Conservation (phyloP, 2,113 vertebrate species). For the Grus americana region DNA sequence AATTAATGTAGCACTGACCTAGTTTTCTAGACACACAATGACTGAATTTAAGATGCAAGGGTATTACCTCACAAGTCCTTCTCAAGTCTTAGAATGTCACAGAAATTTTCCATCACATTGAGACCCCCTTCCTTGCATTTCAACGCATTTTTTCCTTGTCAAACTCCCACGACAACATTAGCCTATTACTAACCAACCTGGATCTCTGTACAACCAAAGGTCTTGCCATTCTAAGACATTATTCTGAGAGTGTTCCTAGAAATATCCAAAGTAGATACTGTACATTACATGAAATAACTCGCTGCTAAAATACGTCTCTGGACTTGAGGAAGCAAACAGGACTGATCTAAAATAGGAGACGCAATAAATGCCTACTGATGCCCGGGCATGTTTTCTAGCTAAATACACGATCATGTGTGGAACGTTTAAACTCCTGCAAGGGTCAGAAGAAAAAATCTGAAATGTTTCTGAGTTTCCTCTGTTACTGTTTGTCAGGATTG, state of each 20-base stretch:
- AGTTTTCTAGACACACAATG: background rate
- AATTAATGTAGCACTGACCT: background rate
- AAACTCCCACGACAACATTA: accelerated
- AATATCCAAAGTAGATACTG: background rate
- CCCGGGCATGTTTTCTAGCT: background rate
- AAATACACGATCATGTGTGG: accelerated
- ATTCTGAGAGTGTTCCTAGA: background rate
- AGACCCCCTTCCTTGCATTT: background rate
- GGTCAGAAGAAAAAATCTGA: background rate
- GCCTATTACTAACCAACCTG: background rate
- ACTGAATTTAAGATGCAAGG: slow-evolving; percentile 2
- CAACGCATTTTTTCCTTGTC: background rate
- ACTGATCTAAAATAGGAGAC: background rate
- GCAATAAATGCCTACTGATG: background rate
- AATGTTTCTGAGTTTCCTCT: background rate
- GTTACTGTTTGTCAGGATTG: background rate
- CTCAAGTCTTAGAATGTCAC: background rate
- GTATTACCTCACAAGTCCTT: background rate
- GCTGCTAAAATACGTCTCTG: background rate
- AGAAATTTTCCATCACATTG: background rate
- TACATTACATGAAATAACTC: background rate
- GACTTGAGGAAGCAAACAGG: background rate
- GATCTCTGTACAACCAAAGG: background rate
- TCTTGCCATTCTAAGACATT: background rate
- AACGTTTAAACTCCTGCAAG: background rate